Evolutionary conservation across 2,113 vertebrate genomes (phyloP).

Genomic region (Limnothrissa miodon): DNA sequence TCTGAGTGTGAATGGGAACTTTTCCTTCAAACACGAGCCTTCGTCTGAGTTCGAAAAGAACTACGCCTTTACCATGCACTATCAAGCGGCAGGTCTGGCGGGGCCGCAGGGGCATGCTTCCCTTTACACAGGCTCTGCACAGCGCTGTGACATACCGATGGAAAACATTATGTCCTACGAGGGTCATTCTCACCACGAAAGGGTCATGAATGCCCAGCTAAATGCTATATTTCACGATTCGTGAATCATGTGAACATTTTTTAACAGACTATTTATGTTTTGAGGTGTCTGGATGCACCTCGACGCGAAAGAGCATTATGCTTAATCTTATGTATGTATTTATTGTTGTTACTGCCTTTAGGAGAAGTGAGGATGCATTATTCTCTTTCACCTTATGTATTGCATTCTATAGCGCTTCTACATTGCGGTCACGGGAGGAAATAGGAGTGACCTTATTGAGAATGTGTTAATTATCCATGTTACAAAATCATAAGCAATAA

Average conservation of each 20-base stretch:
- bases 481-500: conserved; percentile 91
- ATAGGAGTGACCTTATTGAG: conserved; percentile 65
- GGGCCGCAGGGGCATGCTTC: conserved; percentile 72
- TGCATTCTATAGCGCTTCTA: conserved; percentile 68
- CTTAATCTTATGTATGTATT: conserved; percentile 69
- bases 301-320: conserved; percentile 70
- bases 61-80: conserved; percentile 93
- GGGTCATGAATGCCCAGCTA: conserved; percentile 91
- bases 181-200: conserved; percentile 90
- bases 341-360: conserved; percentile 76
- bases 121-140: conserved; percentile 77
- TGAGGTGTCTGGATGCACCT: conserved; percentile 60
- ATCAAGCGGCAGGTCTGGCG: conserved; percentile 76
- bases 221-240: conserved; percentile 97
- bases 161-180: conserved; percentile 91
- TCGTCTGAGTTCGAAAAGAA: conserved; percentile 86
- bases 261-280: conserved; percentile 62
- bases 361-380: conserved; percentile 63
- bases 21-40: conserved; percentile 94
- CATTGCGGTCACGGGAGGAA: conserved; percentile 57
- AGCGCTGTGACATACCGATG: conserved; percentile 85
- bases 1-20: conserved; percentile 96
- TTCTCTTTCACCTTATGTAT: conserved; percentile 71
- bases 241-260: conserved; percentile 62
- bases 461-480: conserved; percentile 77